Base-by-base conservation (phyloP, 2,888 invertebrate genomes). In the Dryomyza anilis region DNA sequence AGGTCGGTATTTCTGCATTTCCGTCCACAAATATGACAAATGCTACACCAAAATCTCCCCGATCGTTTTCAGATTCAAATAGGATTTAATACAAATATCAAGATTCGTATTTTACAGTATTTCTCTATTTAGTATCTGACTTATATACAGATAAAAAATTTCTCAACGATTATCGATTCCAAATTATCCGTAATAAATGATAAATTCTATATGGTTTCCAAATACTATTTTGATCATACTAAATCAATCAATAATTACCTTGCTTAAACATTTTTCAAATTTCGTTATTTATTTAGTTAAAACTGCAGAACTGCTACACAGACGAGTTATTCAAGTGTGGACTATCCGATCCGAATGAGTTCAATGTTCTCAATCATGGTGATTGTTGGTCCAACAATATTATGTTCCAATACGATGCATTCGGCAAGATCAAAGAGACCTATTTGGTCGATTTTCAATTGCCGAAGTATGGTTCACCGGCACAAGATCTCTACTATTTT, bases 371-470 rank as follows among this genome's bases (percentile, higher is more conserved):
- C 2, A 80, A 63, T 63, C 80, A 80, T 65, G 81, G 81, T 1
- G 80, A 80, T 50, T 74, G 74, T 59, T 80, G 81, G 80, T 73
- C 77, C 16, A 80, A 80, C 45, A 80, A 80, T 33, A 71, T 79
- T 0, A 76, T 79, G 75, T 78, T 81, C 52, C 65, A 71, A 16
- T 73, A 78, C 62, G 69, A 72, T 12, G 64, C 68, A 0, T 29
- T 68, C 0, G 75, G 74, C 1, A 66, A 69, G 2, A 63, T 76
- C 7, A 64, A 62, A 12, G 74, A 79, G 46, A 73, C 75, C 1
- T 69, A 72, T 21, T 73, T 79, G 19, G 72, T 79, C 3, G 79
- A 79, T 59, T 74, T 72, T 43, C 79, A 79, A 69, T 59, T 78
- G 39, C 71, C 73, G 6, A 68, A 67, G 27, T 79, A 71, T 64